Percentiles rank a stretch among this genome's conserved stretches.
Conservation (phyloP, 2,113 vertebrate species). For the Copsychus sechellarum region DNA sequence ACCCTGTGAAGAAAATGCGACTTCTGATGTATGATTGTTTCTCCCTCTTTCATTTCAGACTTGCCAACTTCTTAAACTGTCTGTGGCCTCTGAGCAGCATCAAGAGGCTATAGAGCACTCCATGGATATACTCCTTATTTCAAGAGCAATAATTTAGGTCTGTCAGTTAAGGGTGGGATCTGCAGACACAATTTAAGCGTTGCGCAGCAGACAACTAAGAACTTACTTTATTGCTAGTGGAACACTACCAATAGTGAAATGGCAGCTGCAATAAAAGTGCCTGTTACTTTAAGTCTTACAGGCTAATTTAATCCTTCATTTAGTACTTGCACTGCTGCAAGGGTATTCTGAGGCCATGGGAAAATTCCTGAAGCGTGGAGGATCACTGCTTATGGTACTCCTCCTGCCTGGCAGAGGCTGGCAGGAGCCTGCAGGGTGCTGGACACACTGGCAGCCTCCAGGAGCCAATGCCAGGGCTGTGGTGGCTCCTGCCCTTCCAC, state of each 20-base stretch:
- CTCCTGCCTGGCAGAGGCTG: not conserved
- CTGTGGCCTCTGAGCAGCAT: not conserved
- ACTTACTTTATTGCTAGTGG: not conserved
- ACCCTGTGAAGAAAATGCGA: not conserved
- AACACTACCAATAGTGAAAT: not conserved
- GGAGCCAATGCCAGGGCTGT: not conserved
- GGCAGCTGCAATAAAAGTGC: not conserved
- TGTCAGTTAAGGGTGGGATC: not conserved
- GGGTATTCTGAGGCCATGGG: not conserved
- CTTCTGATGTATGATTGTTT: not conserved
- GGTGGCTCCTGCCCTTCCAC: not conserved
- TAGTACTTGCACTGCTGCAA: not conserved
- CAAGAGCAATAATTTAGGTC: not conserved
- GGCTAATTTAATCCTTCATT: constrained; percentile 31
- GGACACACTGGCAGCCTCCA: accelerated
- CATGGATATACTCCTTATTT: not conserved
- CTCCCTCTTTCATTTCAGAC: not conserved
- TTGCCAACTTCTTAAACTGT: not conserved
- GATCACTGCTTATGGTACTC: not conserved
- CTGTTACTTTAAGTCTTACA: not conserved
- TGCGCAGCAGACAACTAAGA: not conserved
- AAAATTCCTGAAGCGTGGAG: not conserved
- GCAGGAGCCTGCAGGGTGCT: not conserved
- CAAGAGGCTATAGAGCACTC: not conserved
- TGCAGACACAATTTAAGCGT: not conserved